phyloP scores from a whole-genome alignment of 1,140 invertebrate species.

The Neodiprion virginianus region DNA sequence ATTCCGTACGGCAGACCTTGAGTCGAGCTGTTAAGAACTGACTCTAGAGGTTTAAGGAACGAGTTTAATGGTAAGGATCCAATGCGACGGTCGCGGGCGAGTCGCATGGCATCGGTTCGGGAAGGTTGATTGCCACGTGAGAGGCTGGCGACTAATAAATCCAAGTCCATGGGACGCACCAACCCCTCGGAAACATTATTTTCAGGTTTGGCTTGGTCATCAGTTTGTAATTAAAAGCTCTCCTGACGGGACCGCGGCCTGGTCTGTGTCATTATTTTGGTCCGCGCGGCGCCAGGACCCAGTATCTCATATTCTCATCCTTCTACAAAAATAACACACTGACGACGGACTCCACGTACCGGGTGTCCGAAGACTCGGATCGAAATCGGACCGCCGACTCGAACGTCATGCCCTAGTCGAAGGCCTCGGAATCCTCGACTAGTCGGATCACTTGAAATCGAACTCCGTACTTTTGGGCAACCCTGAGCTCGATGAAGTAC shows the following conservation, averaged over 20 bases:
- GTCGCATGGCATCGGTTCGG: too few relatives aligned
- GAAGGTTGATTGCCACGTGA: conserved; percentile 24
- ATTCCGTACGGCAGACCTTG: too few relatives aligned
- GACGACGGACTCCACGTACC: conserved; percentile 41
- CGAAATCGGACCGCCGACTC: too few relatives aligned
- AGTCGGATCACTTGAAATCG: background rate
- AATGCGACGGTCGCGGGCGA: conserved; percentile 13
- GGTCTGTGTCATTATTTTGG: conserved; percentile 58
- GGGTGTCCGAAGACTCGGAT: conserved; percentile 32
- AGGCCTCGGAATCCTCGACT: too few relatives aligned
- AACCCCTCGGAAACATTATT: conserved; percentile 56
- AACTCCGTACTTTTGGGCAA: background rate
- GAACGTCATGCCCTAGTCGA: too few relatives aligned
- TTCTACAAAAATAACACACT: conserved; percentile 46
- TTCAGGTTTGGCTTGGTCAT: conserved; percentile 59
- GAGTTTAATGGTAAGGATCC: conserved; percentile 26
- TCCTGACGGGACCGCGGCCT: conserved; percentile 44
- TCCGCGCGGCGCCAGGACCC: conserved; percentile 56
- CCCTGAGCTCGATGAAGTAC: conserved; percentile 15
- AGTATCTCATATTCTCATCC: conserved; percentile 59
- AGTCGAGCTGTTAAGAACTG: too few relatives aligned
- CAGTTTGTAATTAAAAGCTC: conserved; percentile 61
- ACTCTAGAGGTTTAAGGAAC: too few relatives aligned
- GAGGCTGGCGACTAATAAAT: conserved; percentile 24
- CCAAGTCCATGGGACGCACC: conserved; percentile 28